Base-by-base conservation (phyloP, 1,140 invertebrate species). In the Zaprionus taronus region DNA sequence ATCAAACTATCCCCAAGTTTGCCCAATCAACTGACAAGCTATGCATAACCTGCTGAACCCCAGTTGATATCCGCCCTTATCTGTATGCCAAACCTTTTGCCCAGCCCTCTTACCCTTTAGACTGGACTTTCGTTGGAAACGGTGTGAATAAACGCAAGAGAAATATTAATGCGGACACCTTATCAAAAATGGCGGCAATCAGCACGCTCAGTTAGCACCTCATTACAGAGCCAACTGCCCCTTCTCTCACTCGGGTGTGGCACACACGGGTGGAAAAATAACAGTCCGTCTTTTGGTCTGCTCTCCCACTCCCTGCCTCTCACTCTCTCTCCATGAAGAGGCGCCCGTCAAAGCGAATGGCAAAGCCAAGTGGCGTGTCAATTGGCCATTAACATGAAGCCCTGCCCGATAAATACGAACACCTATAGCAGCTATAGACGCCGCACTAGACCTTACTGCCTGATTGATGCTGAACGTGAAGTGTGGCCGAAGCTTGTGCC, bases 101-200 rank as follows among this genome's bases (percentile, higher is more conserved):
- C n/a, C 41, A 17, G 41, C 41, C 41, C 41, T 9, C n/a, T 47
- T 53, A 20, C n/a, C 26, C 22, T 70, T 71, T 4, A 36, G 14
- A 14, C 38, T 47, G 49, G 69, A 49, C 17, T 20, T 36, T 55
- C 12, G 56, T 47, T 64, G 41, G 53, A 70, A 83, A 89, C 56
- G 72, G 65, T 76, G 69, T 58, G 24, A 69, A 56, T 56, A 77
- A 87, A 81, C 81, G 81, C 81, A 61, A 79, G 70, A 56, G 63
- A 81, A 89, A 84, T 89, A 89, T 90, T 85, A 85, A 89, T 89
- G 72, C 79, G 64, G 81, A 84, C 71, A 77, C 77, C 85, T 90
- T 91, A 90, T 85, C 85, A 90, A 85, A 85, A 90, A 80, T 90
- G 82, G 85, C 85, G 81, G 79, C 85, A 90, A 90, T 90, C 85